Base-by-base conservation (phyloP, 2,888 invertebrate species). In the Mechanitis mazaeus region DNA sequence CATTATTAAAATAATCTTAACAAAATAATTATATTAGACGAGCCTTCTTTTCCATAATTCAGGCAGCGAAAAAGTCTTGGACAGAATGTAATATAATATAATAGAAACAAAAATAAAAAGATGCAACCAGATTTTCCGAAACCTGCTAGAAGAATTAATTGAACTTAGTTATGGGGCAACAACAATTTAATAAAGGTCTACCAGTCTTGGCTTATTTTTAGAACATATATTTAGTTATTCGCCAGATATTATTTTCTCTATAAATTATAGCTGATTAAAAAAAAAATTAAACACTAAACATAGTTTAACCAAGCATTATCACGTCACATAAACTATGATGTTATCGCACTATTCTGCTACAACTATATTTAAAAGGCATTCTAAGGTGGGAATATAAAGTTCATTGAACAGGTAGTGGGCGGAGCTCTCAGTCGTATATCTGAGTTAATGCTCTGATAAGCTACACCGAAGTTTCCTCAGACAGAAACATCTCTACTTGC, bases 371-470 rank as follows among this genome's bases (percentile, higher is more conserved):
- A 77, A 83, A 82, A 83, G 84, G 85, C 83, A 84, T 80, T 69
- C 74, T 68, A 84, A 87, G 87, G 87, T 87, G 81, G 79, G 84
- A 80, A 81, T 85, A 85, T 86, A 86, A 87, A 87, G 87, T 87
- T 87, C 85, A 87, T 83, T 85, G 85, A 83, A 79, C 84, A 85
- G 84, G 78, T 78, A 77, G 81, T 80, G 78, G 87, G 87, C 81
- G 87, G 81, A 73, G 71, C 79, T 69, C 71, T 64, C 66, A 76
- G 78, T 77, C 84, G 78, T 87, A 85, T 87, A 87, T 87, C 82
- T 85, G 79, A 69, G 79, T 75, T 76, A 78, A 75, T 74, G 79
- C 77, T 78, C 77, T 83, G 84, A 84, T 85, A 85, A 85, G 80
- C 69, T 70, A 76, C 76, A 76, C 78, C 77, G 78, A 78, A 82